phyloP scores from a whole-genome alignment of 2,888 invertebrate genomes.

The Lasius platythorax region DNA sequence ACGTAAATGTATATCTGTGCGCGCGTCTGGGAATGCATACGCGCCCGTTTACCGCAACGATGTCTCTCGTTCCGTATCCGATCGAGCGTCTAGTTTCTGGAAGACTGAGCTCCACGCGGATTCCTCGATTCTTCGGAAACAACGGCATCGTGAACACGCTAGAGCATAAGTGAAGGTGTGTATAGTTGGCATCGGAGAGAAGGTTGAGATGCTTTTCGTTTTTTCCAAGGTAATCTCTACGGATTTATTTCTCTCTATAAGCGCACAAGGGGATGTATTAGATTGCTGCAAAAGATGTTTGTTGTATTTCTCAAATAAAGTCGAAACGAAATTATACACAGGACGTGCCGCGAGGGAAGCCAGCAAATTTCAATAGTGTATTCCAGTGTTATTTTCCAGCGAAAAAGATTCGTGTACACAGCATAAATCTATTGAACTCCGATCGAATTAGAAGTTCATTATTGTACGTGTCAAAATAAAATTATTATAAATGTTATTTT shows the following conservation, averaged over 20 bases:
- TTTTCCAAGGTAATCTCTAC: not conserved
- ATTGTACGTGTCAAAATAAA: not conserved
- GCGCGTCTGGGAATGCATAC: not conserved
- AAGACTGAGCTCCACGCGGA: conserved; percentile 49
- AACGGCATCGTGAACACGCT: not conserved
- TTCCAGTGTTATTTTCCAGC: not conserved
- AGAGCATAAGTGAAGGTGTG: not conserved
- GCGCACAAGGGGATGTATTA: not conserved
- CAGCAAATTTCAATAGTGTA: not conserved
- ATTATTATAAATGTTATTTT: not conserved
- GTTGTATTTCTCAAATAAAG: not conserved
- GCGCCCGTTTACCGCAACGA: conserved; percentile 52
- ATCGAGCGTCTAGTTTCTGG: conserved; percentile 60
- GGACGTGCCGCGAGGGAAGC: not conserved
- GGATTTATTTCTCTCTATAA: conserved; percentile 11
- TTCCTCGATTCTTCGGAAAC: conserved; percentile 25
- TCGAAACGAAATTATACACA: not conserved
- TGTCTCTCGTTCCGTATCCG: conserved; percentile 46
- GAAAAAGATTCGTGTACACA: not conserved
- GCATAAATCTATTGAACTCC: not conserved
- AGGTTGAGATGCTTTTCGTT: not conserved
- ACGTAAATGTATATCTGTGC: conserved; percentile 25
- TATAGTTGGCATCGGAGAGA: not conserved
- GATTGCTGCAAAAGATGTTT: conserved; percentile 3
- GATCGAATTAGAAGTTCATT: not conserved